Evolutionary conservation across 2,888 invertebrate species (phyloP).

Genomic region (Urechis unicinctus): DNA sequence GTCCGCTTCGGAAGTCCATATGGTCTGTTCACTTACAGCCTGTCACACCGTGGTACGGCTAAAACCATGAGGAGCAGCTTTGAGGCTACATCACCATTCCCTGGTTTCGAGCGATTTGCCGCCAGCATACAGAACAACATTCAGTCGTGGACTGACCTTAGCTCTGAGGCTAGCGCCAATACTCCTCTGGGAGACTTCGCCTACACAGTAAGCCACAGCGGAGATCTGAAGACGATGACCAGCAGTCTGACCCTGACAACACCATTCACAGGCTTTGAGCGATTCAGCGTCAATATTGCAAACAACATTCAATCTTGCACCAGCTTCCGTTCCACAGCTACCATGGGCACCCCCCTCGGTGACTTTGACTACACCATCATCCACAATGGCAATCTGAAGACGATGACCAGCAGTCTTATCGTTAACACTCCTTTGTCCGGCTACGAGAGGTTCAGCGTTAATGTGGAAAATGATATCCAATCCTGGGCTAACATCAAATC

Average conservation of each 20-base stretch:
- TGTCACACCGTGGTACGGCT: slow-evolving; percentile 1
- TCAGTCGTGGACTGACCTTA: background rate
- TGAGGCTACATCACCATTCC: slow-evolving; percentile 2
- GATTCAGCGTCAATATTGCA: background rate
- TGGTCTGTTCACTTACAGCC: background rate
- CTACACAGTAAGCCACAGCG: background rate
- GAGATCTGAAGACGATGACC: background rate
- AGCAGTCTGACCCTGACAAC: background rate
- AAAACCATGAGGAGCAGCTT: slow-evolving; percentile 4
- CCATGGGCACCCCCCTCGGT: background rate
- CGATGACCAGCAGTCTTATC: background rate
- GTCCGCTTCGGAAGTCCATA: no score
- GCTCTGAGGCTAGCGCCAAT: background rate
- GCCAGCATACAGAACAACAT: background rate
- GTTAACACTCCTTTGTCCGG: background rate
- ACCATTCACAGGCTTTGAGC: background rate
- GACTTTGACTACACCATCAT: background rate
- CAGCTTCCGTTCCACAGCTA: background rate
- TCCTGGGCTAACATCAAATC: background rate
- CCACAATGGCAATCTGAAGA: background rate
- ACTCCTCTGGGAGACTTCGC: background rate
- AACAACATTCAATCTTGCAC: background rate
- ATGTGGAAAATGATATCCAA: background rate
- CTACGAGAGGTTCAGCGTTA: background rate
- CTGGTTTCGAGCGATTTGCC: background rate